These are phyloP conservation scores for Drosophila biarmipes DNA, from an alignment of 1,140 invertebrate genomes.

Conservation along the genomic window DNA sequence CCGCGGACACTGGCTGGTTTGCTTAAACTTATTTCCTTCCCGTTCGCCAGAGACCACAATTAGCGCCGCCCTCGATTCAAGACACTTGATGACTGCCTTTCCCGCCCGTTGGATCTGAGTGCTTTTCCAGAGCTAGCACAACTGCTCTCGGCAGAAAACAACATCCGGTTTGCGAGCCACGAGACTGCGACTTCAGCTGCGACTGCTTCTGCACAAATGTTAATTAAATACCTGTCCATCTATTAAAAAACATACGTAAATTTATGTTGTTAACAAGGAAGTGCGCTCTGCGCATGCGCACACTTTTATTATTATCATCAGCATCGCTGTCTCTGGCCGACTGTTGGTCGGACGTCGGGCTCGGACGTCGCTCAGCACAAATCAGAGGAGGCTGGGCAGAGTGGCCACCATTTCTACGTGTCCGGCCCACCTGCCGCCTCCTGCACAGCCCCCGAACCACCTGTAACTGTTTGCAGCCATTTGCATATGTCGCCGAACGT, in stretches of 20 bases:
- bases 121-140: slow-evolving; percentile 10
- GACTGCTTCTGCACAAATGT: slow-evolving; percentile 58
- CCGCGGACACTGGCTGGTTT: neutral
- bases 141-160: slow-evolving; percentile 5
- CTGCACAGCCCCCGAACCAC: neutral
- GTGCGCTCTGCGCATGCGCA: slow-evolving; percentile 74
- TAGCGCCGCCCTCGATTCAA: slow-evolving; percentile 36
- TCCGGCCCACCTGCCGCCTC: slow-evolving; percentile 6
- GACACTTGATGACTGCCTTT: slow-evolving; percentile 11
- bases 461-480: slow-evolving; percentile 57
- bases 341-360: neutral
- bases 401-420: slow-evolving; percentile 43
- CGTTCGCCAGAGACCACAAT: slow-evolving; percentile 8
- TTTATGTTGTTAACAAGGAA: slow-evolving; percentile 82
- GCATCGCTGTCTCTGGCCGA: slow-evolving; percentile 32
- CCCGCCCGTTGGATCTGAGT: slow-evolving; percentile 20
- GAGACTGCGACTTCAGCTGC: slow-evolving; percentile 12
- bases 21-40: slow-evolving; percentile 32
- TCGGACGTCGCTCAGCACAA: slow-evolving; percentile 48
- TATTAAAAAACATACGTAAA: slow-evolving; percentile 81
- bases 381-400: slow-evolving; percentile 42
- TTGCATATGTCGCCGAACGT: slow-evolving; percentile 70
- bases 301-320: slow-evolving; percentile 80
- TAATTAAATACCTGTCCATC: slow-evolving; percentile 82
- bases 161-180: slow-evolving; percentile 60